Conservation (phyloP, 2,797 vertebrate species). For the Nasua narica region DNA sequence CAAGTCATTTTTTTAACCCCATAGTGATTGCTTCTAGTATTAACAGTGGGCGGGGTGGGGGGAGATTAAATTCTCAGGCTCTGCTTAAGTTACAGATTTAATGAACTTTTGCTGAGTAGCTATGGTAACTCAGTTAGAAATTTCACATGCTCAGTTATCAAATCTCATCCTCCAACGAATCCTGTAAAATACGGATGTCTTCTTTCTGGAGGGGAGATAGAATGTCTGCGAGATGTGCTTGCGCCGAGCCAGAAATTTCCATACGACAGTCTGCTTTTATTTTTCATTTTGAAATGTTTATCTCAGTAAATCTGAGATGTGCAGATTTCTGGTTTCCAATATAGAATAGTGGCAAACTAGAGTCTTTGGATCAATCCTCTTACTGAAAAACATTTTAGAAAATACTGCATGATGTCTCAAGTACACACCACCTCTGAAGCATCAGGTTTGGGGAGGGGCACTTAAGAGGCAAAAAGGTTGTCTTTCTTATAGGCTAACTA, state of each 20-base stretch:
- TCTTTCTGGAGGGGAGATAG: not conserved
- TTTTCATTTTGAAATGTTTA: conserved; percentile 27
- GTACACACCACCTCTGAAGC: not conserved
- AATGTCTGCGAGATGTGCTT: not conserved
- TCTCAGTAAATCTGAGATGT: not conserved
- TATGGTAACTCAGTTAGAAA: not conserved
- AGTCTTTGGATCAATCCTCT: not conserved
- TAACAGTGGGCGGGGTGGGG: not conserved
- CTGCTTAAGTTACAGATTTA: not conserved
- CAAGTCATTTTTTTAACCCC: not conserved
- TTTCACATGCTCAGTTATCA: not conserved
- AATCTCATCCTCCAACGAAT: not conserved
- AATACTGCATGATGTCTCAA: not conserved
- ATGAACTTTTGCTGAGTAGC: not conserved
- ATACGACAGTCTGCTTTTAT: not conserved
- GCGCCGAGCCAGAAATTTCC: not conserved
- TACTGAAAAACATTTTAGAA: not conserved
- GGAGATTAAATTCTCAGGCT: not conserved
- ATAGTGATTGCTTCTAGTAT: not conserved
- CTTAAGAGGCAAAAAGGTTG: not conserved
- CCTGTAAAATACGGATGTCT: not conserved
- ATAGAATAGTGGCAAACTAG: not conserved
- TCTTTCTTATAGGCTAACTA: not conserved
- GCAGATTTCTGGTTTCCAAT: not conserved
- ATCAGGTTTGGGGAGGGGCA: not conserved